These are phyloP conservation scores for Nemapogon koenigi DNA, from an alignment of 2,888 invertebrate genomes.

Conservation along the genomic window DNA sequence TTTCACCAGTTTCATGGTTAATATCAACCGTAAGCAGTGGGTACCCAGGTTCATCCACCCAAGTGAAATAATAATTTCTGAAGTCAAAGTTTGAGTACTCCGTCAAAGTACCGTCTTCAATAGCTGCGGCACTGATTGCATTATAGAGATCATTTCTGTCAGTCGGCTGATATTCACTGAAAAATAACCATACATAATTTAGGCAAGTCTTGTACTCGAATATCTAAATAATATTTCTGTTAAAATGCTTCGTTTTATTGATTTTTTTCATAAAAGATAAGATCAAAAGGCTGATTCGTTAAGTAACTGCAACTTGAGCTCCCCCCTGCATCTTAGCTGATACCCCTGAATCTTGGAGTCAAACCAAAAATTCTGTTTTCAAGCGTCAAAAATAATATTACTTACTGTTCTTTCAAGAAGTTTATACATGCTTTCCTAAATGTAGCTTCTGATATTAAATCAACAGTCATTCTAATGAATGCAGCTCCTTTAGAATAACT, in stretches of 20 bases:
- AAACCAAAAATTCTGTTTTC: no score
- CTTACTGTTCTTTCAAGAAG: slow-evolving; percentile 59
- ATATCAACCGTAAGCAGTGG: slow-evolving; percentile 62
- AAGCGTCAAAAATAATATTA: no score
- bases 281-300: no score
- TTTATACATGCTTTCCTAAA: slow-evolving; percentile 32
- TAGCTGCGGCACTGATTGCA: slow-evolving; percentile 43
- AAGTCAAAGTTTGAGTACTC: slow-evolving; percentile 38
- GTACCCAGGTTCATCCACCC: slow-evolving; percentile 69
- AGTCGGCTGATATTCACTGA: slow-evolving; percentile 43
- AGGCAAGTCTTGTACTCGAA: no score
- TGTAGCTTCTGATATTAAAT: slow-evolving; percentile 39
- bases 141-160: slow-evolving; percentile 53
- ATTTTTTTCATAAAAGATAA: no score
- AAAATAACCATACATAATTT: no score
- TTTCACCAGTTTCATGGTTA: slow-evolving; percentile 34
- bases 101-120: slow-evolving; percentile 30
- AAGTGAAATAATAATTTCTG: slow-evolving; percentile 59
- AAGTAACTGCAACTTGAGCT: no score
- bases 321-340: neutral
- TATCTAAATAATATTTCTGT: no score
- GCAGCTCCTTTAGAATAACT: slow-evolving; percentile 72
- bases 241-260: no score
- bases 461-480: slow-evolving; percentile 43
- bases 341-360: neutral